Conservation (phyloP, 2,888 invertebrate species). For the Drosophila recens region DNA sequence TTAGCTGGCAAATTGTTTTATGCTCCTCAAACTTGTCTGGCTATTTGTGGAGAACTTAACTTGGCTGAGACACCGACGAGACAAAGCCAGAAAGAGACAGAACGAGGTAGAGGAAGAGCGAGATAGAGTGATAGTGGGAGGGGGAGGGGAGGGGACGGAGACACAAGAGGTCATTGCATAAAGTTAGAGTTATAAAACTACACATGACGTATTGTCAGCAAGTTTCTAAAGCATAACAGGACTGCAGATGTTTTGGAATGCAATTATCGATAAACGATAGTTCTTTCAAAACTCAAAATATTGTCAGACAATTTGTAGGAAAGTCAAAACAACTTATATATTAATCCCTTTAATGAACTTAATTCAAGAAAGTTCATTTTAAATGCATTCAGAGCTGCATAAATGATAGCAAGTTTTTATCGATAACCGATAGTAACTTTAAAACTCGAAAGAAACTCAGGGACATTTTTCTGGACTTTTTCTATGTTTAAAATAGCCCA, state of each 20-base stretch:
- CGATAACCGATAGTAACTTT: not conserved
- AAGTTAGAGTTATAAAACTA: not conserved
- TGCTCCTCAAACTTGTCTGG: conserved; percentile 60
- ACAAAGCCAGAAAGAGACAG: not conserved
- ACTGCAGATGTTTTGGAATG: not conserved
- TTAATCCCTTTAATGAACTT: not conserved
- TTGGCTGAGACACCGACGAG: conserved; percentile 25
- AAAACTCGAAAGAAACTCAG: no score
- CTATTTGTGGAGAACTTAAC: conserved; percentile 52
- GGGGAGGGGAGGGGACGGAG: no score
- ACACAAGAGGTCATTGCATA: not conserved
- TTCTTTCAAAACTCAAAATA: not conserved
- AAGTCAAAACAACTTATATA: not conserved
- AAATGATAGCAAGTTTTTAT: not conserved
- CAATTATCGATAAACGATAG: conserved; percentile 7
- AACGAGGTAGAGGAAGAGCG: not conserved
- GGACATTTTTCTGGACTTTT: not conserved
- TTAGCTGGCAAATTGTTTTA: conserved; percentile 75
- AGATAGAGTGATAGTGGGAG: not conserved
- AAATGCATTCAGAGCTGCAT: not conserved
- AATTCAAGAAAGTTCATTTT: not conserved
- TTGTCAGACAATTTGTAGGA: not conserved
- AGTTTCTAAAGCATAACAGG: not conserved
- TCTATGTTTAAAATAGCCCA: not conserved
- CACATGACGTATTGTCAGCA: not conserved